These are phyloP conservation scores for Brachionichthys hirsutus DNA, from an alignment of 2,113 vertebrate species.

Conservation along the genomic window DNA sequence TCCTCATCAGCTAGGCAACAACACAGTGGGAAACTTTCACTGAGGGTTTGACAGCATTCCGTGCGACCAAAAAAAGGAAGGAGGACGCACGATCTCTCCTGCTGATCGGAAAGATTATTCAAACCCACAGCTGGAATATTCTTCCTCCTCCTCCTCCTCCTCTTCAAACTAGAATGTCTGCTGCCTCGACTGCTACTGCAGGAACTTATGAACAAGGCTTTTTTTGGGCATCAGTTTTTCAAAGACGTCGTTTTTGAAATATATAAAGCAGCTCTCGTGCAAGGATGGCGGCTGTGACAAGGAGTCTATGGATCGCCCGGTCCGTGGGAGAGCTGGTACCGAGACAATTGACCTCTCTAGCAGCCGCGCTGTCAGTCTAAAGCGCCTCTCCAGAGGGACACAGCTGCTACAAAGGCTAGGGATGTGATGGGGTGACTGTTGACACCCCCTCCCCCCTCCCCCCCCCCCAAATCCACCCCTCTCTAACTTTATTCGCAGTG, in stretches of 20 bases:
- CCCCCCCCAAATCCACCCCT: constrained; percentile 55
- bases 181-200: constrained; percentile 34
- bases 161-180: constrained; percentile 56
- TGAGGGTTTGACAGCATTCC: constrained; percentile 28
- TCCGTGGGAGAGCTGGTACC: constrained; percentile 61
- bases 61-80: constrained; percentile 12
- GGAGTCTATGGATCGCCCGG: constrained; percentile 64
- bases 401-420: constrained; percentile 59
- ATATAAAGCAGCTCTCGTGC: constrained; percentile 47
- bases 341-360: constrained; percentile 60
- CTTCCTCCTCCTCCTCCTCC: too few relatives aligned
- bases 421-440: constrained; percentile 79
- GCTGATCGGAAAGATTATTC: constrained; percentile 11
- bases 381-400: constrained; percentile 44
- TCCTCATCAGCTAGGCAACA: constrained; percentile 58
- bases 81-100: constrained; percentile 3
- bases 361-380: constrained; percentile 55
- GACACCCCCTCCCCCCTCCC: constrained; percentile 49
- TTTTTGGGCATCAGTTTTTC: constrained; percentile 20
- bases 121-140: constrained; percentile 35
- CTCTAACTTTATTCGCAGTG: constrained; percentile 59
- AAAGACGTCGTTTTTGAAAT: constrained; percentile 39
- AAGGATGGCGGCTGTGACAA: constrained; percentile 59
- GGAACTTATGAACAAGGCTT: constrained; percentile 26
- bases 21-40: constrained; percentile 58